Evolutionary conservation across 2,113 vertebrate genomes (phyloP).

Genomic region (Panthera tigris): DNA sequence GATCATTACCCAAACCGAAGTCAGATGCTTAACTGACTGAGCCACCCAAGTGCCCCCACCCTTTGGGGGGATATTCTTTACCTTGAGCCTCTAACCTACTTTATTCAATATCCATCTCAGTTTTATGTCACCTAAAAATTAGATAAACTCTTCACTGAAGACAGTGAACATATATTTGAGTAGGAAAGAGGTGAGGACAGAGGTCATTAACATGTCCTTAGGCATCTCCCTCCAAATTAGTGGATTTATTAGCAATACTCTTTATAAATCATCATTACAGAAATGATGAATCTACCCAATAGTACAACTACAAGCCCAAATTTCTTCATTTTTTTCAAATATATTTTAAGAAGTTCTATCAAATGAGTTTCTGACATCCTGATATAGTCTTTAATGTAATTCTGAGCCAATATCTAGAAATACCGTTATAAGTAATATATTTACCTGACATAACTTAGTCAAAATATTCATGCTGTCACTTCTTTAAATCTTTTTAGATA

Average conservation of each 20-base stretch:
- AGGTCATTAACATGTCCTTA: neutral
- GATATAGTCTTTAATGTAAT: slow-evolving; percentile 26
- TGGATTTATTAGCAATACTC: neutral
- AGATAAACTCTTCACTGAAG: neutral
- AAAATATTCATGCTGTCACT: slow-evolving; percentile 45
- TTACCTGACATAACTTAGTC: slow-evolving; percentile 43
- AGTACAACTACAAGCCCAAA: neutral
- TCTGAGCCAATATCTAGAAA: slow-evolving; percentile 35
- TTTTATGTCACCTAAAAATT: neutral
- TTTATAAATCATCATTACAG: neutral
- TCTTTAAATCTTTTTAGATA: slow-evolving; percentile 47
- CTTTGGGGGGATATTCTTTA: neutral
- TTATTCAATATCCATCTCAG: neutral
- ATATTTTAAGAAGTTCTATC: slow-evolving; percentile 26
- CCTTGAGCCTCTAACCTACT: neutral
- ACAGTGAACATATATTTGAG: neutral
- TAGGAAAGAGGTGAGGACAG: neutral
- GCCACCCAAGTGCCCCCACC: no score
- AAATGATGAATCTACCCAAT: neutral
- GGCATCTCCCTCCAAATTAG: neutral
- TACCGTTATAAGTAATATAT: slow-evolving; percentile 48
- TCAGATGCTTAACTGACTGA: no score
- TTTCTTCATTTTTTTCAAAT: neutral
- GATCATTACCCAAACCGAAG: no score
- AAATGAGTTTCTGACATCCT: slow-evolving; percentile 50